Percentiles rank a stretch among this genome's conserved stretches.
These are phyloP conservation scores for Drosophila takahashii DNA, from an alignment of 1,140 invertebrate genomes.

Conservation along the genomic window DNA sequence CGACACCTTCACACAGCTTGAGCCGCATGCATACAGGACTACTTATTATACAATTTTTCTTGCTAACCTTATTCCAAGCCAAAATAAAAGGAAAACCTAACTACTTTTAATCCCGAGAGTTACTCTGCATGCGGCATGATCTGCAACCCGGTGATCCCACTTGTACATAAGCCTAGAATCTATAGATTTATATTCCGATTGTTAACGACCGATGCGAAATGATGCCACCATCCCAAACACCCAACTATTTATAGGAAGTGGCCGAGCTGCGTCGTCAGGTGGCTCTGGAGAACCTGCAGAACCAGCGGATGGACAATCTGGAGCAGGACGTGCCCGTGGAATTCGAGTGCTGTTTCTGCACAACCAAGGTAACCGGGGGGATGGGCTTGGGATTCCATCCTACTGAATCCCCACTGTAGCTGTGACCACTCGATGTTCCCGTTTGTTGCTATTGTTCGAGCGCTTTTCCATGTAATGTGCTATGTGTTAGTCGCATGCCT, in stretches of 20 bases:
- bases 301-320: constrained; percentile 88
- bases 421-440: constrained; percentile 25
- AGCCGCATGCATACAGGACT: constrained; percentile 18
- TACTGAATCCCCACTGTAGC: constrained; percentile 17
- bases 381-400: neutral
- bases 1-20: constrained; percentile 30
- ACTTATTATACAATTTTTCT: neutral
- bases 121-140: constrained; percentile 29
- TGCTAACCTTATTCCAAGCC: constrained; percentile 6
- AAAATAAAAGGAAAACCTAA: neutral
- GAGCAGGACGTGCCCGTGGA: constrained; percentile 93
- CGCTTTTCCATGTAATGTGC: constrained; percentile 46
- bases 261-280: constrained; percentile 84
- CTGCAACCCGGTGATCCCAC: constrained; percentile 16
- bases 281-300: constrained; percentile 84
- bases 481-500: constrained; percentile 54
- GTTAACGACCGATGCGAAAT: constrained; percentile 42
- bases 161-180: constrained; percentile 35
- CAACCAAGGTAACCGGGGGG: constrained; percentile 91
- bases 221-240: constrained; percentile 64
- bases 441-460: constrained; percentile 11
- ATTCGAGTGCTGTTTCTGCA: constrained; percentile 98
- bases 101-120: constrained; percentile 17
- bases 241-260: constrained; percentile 83
- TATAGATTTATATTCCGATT: constrained; percentile 25